phyloP scores from a whole-genome alignment of 2,888 invertebrate genomes.

The Plemyria rubiginata region DNA sequence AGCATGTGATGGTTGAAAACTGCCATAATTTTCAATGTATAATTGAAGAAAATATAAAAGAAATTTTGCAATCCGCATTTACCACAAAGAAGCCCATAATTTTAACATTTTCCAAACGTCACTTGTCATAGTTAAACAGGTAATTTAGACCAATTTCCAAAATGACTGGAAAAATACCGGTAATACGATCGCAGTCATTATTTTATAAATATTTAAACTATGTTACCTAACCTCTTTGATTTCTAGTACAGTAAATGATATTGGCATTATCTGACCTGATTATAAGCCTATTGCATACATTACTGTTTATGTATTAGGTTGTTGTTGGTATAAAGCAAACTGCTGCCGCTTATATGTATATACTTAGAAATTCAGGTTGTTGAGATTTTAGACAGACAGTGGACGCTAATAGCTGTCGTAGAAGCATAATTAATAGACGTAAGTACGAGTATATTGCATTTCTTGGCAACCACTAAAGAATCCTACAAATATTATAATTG shows the following conservation, averaged over 20 bases:
- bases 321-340: not conserved
- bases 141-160: conserved; percentile 29
- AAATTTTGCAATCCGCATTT: not conserved
- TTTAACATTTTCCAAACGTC: conserved; percentile 6
- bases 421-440: not conserved
- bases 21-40: not conserved
- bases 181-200: conserved; percentile 16
- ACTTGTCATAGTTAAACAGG: conserved; percentile 25
- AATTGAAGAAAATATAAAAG: not conserved
- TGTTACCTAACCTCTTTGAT: conserved; percentile 1
- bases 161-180: conserved; percentile 23
- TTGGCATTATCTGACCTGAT: conserved; percentile 16
- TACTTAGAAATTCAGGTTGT: too few species aligned
- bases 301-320: not conserved
- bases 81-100: conserved; percentile 1
- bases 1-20: not conserved
- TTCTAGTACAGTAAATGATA: not conserved
- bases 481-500: too few species aligned
- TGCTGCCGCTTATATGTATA: too few species aligned
- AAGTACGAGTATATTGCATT: not conserved
- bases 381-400: too few species aligned
- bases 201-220: conserved; percentile 28
- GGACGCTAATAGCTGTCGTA: not conserved
- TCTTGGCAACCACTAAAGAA: not conserved
- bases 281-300: conserved; percentile 3